These are phyloP conservation scores for Holcopasites calliopsidis DNA, from an alignment of 1,140 invertebrate species.

Conservation along the genomic window DNA sequence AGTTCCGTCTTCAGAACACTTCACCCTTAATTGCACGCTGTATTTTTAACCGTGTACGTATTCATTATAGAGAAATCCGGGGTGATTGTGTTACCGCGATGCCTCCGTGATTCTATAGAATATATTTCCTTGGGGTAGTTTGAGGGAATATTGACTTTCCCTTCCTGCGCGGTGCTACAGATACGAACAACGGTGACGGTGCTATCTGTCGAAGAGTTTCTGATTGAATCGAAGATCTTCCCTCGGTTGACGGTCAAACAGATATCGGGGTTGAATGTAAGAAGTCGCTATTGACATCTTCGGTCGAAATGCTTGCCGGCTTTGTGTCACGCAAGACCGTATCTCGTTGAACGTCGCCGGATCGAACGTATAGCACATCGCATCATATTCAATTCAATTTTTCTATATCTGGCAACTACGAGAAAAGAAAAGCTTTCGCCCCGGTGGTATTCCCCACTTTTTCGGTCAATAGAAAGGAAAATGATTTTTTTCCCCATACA, in stretches of 20 bases:
- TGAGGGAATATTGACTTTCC: neutral
- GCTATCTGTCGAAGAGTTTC: slow-evolving; percentile 15
- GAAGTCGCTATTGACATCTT: slow-evolving; percentile 41
- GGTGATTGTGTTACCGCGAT: neutral
- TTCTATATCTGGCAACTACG: slow-evolving; percentile 12
- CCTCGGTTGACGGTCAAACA: slow-evolving; percentile 20
- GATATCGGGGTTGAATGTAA: slow-evolving; percentile 36
- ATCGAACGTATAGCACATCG: too few species aligned
- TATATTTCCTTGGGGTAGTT: neutral
- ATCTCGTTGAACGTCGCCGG: slow-evolving; percentile 5
- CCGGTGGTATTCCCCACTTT: neutral
- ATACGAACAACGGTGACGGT: slow-evolving; percentile 4
- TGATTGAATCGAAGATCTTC: slow-evolving; percentile 42
- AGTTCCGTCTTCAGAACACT: too few species aligned
- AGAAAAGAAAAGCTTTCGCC: neutral
- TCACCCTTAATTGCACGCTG: neutral
- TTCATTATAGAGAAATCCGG: slow-evolving; percentile 16
- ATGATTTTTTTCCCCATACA: neutral
- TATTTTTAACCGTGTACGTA: too few species aligned
- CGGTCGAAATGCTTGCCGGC: slow-evolving; percentile 28
- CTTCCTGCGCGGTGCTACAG: neutral
- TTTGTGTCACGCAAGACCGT: slow-evolving; percentile 18
- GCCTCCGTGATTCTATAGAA: neutral
- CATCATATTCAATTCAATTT: too few species aligned
- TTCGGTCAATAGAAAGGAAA: neutral